A percentile compares a stretch with the other conserved stretches of the same genome.
Conservation (phyloP, 1,140 invertebrate species). For the Camponotus vicinus region DNA sequence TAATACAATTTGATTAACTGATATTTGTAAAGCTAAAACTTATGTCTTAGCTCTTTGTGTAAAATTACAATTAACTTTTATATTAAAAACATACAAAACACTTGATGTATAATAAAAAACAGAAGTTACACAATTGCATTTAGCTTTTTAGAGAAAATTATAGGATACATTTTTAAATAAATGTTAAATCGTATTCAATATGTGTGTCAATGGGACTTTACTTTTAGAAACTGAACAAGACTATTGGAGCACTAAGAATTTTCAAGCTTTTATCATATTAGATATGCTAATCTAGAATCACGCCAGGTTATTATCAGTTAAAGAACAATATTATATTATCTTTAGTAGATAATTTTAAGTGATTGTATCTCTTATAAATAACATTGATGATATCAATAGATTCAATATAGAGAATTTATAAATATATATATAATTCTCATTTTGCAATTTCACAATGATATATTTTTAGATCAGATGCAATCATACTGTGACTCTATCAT, state of each 20-base stretch:
- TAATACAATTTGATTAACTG: background rate
- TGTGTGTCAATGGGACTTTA: background rate
- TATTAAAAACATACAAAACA: background rate
- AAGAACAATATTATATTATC: constrained; percentile 27
- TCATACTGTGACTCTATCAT: background rate
- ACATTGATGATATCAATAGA: constrained; percentile 8
- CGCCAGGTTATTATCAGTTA: constrained; percentile 72
- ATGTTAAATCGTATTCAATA: background rate
- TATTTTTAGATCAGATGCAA: background rate
- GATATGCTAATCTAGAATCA: constrained; percentile 71
- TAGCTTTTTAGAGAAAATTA: background rate
- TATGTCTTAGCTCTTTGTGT: background rate
- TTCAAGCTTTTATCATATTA: constrained; percentile 51
- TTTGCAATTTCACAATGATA: background rate
- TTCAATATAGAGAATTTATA: background rate
- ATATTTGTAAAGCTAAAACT: background rate
- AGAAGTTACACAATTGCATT: background rate
- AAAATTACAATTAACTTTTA: background rate
- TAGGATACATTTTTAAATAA: background rate
- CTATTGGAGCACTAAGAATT: background rate
- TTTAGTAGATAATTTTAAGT: constrained; percentile 27
- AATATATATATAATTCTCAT: background rate
- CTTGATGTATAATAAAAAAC: constrained; percentile 4
- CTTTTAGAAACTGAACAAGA: background rate
- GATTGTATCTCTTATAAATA: constrained; percentile 22